A percentile compares a stretch with the other conserved stretches of the same genome.
phyloP scores from a whole-genome alignment of 1,140 invertebrate genomes.

The Mycetomoellerius zeteki region DNA sequence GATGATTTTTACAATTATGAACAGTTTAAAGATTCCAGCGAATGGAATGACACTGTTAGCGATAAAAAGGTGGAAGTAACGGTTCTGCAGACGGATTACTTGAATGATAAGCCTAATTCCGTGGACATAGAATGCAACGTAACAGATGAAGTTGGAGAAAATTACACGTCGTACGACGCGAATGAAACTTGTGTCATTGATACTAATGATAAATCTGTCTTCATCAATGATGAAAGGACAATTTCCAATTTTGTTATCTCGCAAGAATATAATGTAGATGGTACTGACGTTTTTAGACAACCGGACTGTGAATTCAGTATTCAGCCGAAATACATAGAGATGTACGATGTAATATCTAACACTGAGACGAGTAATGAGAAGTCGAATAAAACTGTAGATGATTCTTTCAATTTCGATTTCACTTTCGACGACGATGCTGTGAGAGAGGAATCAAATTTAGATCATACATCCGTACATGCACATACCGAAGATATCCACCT shows the following conservation, averaged over 20 bases:
- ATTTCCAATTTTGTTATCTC: conserved; percentile 59
- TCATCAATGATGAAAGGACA: conserved; percentile 26
- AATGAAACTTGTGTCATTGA: background rate
- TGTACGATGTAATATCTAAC: conserved; percentile 36
- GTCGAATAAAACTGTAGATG: conserved; percentile 40
- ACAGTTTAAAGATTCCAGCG: conserved; percentile 77
- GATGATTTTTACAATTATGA: conserved; percentile 86
- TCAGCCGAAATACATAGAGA: conserved; percentile 57
- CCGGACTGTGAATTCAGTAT: conserved; percentile 66
- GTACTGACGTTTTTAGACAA: conserved; percentile 72
- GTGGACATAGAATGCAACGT: background rate
- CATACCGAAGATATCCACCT: conserved; percentile 6
- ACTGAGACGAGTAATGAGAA: conserved; percentile 23
- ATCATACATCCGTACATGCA: conserved; percentile 71
- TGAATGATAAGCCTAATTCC: conserved; percentile 48
- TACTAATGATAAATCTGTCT: conserved; percentile 41
- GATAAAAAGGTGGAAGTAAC: conserved; percentile 45
- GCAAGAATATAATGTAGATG: conserved; percentile 59
- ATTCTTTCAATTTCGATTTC: conserved; percentile 69
- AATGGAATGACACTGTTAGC: conserved; percentile 67
- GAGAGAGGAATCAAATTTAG: conserved; percentile 69
- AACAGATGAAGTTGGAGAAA: conserved; percentile 12
- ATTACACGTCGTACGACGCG: background rate
- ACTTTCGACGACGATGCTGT: conserved; percentile 59
- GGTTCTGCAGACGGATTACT: conserved; percentile 37